Conservation (phyloP, 2,888 invertebrate genomes). For the Agrotis segetum region DNA sequence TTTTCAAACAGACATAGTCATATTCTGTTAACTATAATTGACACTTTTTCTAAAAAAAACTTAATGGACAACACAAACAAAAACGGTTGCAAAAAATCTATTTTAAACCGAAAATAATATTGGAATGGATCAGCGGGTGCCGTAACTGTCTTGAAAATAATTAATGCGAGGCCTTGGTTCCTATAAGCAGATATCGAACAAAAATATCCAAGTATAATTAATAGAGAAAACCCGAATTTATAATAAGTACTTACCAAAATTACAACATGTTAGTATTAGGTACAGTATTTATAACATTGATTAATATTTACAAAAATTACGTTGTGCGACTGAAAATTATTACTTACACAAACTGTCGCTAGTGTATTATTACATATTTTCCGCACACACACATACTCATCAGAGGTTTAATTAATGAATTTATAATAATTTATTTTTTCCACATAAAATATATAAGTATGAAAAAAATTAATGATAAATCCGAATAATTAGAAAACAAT, state of each 20-base stretch:
- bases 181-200: slow-evolving; percentile 65
- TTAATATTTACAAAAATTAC: slow-evolving; percentile 77
- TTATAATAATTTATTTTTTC: slow-evolving; percentile 41
- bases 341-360: slow-evolving; percentile 41
- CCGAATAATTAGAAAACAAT: slow-evolving; percentile 70
- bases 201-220: slow-evolving; percentile 57
- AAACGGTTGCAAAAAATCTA: slow-evolving; percentile 49
- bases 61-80: slow-evolving; percentile 71
- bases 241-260: slow-evolving; percentile 85
- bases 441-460: slow-evolving; percentile 50
- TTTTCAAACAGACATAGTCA: slow-evolving; percentile 25
- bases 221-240: slow-evolving; percentile 73
- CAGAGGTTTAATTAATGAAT: slow-evolving; percentile 50
- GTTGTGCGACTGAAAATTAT: slow-evolving; percentile 70
- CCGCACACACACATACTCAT: slow-evolving; percentile 63
- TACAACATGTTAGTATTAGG: slow-evolving; percentile 74
- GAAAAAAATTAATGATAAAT: slow-evolving; percentile 57
- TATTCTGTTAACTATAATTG: slow-evolving; percentile 66
- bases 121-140: slow-evolving; percentile 82
- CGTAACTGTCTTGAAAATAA: slow-evolving; percentile 76
- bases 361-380: slow-evolving; percentile 52
- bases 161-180: slow-evolving; percentile 84
- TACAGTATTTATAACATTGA: slow-evolving; percentile 71
- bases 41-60: slow-evolving; percentile 62
- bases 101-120: slow-evolving; percentile 55